Evolutionary conservation across 2,888 invertebrate species (phyloP).

Genomic region (Drosophila tripunctata): DNA sequence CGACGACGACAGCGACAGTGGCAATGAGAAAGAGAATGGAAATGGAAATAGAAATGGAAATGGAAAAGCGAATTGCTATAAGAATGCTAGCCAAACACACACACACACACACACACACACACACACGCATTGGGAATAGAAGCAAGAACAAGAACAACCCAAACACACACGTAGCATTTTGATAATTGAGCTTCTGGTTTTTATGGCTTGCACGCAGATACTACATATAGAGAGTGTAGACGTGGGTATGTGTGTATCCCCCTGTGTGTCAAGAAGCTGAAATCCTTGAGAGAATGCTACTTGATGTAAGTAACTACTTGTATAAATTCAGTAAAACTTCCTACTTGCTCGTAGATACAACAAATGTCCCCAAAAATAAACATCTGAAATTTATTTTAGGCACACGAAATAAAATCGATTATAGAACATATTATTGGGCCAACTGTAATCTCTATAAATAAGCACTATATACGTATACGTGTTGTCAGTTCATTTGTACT

Average conservation of each 20-base stretch:
- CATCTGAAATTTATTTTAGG: background rate
- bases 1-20: slow-evolving; percentile 16
- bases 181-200: slow-evolving; percentile 78
- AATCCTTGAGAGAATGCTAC: slow-evolving; percentile 29
- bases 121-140: slow-evolving; percentile 2
- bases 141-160: slow-evolving; percentile 29
- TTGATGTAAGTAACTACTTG: slow-evolving; percentile 52
- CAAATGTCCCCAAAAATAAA: slow-evolving; percentile 11
- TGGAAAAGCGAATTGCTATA: slow-evolving; percentile 33
- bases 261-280: slow-evolving; percentile 27
- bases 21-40: slow-evolving; percentile 29
- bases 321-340: slow-evolving; percentile 38
- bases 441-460: slow-evolving; percentile 4
- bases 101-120: slow-evolving; percentile 22
- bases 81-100: slow-evolving; percentile 30
- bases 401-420: slow-evolving; percentile 4
- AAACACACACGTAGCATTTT: slow-evolving; percentile 72
- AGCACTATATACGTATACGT: background rate
- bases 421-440: slow-evolving; percentile 8
- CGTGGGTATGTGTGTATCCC: slow-evolving; percentile 8
- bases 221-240: slow-evolving; percentile 43
- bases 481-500: background rate
- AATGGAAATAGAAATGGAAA: slow-evolving; percentile 31
- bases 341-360: background rate
- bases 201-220: slow-evolving; percentile 72